Evolutionary conservation across 1,140 invertebrate genomes (phyloP).

Genomic region (Polypedilum vanderplanki): DNA sequence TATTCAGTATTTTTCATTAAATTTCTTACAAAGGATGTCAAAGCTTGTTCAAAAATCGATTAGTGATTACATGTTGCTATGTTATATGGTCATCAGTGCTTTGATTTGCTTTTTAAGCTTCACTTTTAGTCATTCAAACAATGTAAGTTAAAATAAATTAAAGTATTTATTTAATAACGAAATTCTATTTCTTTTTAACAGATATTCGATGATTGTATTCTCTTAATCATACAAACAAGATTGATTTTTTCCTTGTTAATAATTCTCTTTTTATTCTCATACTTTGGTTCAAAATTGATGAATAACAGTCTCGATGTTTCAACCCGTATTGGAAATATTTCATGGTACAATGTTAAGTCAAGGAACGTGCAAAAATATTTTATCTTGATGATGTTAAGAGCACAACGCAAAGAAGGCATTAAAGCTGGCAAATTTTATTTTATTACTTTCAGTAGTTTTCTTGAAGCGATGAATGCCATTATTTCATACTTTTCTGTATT

Average conservation of each 20-base stretch:
- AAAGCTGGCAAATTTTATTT: background rate
- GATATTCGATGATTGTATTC: background rate
- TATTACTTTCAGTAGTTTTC: background rate
- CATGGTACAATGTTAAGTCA: background rate
- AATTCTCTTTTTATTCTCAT: background rate
- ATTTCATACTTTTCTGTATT: background rate
- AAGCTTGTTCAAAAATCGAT: too few relatives aligned
- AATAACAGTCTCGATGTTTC: background rate
- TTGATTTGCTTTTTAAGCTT: too few relatives aligned
- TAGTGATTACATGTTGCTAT: too few relatives aligned
- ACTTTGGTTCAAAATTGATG: background rate
- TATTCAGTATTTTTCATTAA: too few relatives aligned
- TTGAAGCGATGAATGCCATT: background rate
- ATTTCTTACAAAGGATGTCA: too few relatives aligned
- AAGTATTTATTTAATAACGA: too few relatives aligned
- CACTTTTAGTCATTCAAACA: too few relatives aligned
- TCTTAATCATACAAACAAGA: background rate
- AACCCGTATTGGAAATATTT: background rate
- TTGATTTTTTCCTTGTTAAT: background rate
- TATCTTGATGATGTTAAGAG: background rate
- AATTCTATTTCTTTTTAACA: background rate
- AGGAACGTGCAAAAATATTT: background rate
- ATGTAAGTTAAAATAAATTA: too few relatives aligned
- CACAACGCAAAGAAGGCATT: background rate
- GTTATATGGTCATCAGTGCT: too few relatives aligned